Percentiles rank a stretch among this genome's conserved stretches.
phyloP scores from a whole-genome alignment of 2,113 vertebrate species.

The Myrmecobius fasciatus region DNA sequence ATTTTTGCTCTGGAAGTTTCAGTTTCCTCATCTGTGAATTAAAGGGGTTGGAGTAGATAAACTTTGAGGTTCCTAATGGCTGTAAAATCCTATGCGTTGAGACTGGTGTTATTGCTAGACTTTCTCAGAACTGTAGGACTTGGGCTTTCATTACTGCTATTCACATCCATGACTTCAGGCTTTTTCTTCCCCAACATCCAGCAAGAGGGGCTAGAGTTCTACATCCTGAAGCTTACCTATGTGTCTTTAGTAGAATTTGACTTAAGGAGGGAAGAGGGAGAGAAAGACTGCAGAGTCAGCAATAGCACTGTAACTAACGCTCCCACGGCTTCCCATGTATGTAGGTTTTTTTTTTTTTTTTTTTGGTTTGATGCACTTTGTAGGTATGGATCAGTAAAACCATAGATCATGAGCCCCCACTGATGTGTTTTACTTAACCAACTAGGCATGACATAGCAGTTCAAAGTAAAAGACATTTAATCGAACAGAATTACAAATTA shows the following conservation, averaged over 20 bases:
- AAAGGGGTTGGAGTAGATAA: neutral
- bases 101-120: neutral
- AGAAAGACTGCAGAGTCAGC: neutral
- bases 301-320: neutral
- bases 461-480: neutral
- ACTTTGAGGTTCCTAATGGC: neutral
- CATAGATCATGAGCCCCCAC: neutral
- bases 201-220: neutral
- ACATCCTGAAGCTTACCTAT: neutral
- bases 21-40: neutral
- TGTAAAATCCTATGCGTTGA: neutral
- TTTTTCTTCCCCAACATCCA: neutral
- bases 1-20: neutral
- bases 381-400: neutral
- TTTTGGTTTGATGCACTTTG: neutral
- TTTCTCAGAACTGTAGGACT: neutral
- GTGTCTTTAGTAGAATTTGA: neutral
- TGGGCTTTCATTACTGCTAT: neutral
- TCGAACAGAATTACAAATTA: neutral
- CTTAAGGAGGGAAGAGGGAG: neutral
- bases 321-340: neutral
- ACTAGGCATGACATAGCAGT: neutral
- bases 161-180: neutral
- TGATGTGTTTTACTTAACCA: neutral
- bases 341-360: too few relatives aligned